phyloP scores from a whole-genome alignment of 1,140 invertebrate genomes.

The Andricus grossulariae region DNA sequence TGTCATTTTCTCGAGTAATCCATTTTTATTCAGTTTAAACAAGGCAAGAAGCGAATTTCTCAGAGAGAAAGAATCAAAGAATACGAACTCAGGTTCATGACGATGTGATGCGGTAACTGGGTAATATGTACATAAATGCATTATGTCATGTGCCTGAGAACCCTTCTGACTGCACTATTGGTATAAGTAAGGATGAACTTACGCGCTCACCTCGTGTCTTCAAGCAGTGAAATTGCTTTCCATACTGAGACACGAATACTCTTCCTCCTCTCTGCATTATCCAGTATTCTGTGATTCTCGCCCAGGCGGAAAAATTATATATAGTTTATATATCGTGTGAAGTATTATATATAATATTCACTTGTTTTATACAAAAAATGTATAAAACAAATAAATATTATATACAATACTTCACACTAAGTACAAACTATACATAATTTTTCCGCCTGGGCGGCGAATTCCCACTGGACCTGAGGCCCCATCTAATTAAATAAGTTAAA shows the following conservation, averaged over 20 bases:
- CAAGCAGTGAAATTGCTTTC: constrained; percentile 28
- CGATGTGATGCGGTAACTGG: constrained; percentile 20
- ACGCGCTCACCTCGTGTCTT: constrained; percentile 25
- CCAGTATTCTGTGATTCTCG: constrained; percentile 7
- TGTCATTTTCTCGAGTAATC: constrained; percentile 14
- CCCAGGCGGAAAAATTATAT: no score
- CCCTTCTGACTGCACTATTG: constrained; percentile 11
- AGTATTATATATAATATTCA: no score
- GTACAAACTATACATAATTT: no score
- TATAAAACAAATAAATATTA: no score
- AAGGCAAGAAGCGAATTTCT: not conserved
- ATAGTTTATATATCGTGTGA: no score
- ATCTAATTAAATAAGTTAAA: not conserved
- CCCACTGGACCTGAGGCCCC: not conserved
- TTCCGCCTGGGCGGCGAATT: no score
- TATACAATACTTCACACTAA: no score
- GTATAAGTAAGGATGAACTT: constrained; percentile 15
- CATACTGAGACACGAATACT: constrained; percentile 17
- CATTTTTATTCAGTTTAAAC: not conserved
- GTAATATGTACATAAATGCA: constrained; percentile 30
- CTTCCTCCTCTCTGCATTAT: constrained; percentile 1
- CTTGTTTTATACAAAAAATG: no score
- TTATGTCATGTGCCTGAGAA: constrained; percentile 28
- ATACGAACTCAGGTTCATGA: not conserved
- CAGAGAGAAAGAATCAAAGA: not conserved